phyloP scores from a whole-genome alignment of 2,113 vertebrate genomes.

The Sinocyclocheilus rhinocerous region DNA sequence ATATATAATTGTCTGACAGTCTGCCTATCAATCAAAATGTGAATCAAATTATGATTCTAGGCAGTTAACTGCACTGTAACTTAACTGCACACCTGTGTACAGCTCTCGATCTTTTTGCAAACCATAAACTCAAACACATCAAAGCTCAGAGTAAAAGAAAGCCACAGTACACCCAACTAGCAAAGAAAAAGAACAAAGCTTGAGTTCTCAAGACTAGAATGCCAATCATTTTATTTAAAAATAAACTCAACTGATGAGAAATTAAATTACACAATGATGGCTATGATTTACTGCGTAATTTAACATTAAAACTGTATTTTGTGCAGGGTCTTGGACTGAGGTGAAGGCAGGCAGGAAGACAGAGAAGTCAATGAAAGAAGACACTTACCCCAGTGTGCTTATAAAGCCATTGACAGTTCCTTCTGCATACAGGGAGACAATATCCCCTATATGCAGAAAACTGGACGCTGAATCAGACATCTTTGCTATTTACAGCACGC shows the following conservation, averaged over 20 bases:
- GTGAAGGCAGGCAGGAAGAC: not conserved
- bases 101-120: not conserved
- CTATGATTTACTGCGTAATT: not conserved
- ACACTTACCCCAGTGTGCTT: constrained; percentile 90
- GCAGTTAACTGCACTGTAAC: not conserved
- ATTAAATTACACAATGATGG: not conserved
- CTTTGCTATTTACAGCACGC: constrained; percentile 54
- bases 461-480: constrained; percentile 93
- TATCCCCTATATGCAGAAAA: constrained; percentile 92
- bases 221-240: not conserved
- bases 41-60: not conserved
- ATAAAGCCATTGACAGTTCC: constrained; percentile 92
- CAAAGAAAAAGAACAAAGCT: not conserved
- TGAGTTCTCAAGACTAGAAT: not conserved
- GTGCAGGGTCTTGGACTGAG: not conserved
- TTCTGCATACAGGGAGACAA: constrained; percentile 91
- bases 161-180: constrained; percentile 1
- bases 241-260: not conserved
- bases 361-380: not conserved
- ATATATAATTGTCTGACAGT: not conserved
- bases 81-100: constrained; percentile 17
- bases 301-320: not conserved
- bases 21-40: not conserved
- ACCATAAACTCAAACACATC: constrained; percentile 11
- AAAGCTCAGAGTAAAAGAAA: not conserved